Evolutionary conservation across 2,888 invertebrate species (phyloP).

Genomic region (Eilema caniola): DNA sequence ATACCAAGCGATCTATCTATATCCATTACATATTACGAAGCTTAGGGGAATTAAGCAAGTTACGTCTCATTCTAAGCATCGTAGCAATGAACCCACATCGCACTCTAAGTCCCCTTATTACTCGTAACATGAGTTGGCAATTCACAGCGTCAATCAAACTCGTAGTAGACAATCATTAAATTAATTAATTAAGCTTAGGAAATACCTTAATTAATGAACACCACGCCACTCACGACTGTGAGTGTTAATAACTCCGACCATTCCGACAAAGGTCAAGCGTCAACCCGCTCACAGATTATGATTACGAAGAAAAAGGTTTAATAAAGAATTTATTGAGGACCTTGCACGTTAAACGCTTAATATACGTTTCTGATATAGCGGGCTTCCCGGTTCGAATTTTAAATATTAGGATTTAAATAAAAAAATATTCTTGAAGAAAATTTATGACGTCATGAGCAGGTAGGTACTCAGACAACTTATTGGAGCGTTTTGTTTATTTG

Average conservation of each 20-base stretch:
- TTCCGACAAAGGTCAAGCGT: conserved; percentile 63
- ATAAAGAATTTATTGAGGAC: conserved; percentile 37
- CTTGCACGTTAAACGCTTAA: conserved; percentile 11
- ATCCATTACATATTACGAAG: neutral
- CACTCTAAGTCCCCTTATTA: conserved; percentile 7
- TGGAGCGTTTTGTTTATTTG: no score
- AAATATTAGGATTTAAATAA: neutral
- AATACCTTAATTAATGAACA: conserved; percentile 68
- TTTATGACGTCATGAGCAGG: no score
- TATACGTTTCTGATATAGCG: neutral
- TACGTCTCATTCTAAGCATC: conserved; percentile 4
- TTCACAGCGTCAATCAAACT: conserved; percentile 55
- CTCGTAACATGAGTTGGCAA: conserved; percentile 35
- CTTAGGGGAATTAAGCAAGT: neutral
- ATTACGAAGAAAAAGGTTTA: conserved; percentile 35
- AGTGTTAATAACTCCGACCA: conserved; percentile 60
- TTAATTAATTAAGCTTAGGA: conserved; percentile 74
- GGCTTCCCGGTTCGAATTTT: neutral
- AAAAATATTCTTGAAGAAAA: neutral
- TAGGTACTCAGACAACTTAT: no score
- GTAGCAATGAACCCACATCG: neutral
- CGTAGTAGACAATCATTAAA: conserved; percentile 65
- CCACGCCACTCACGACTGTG: conserved; percentile 65
- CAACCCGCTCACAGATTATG: conserved; percentile 53
- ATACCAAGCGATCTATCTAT: neutral